phyloP scores from a whole-genome alignment of 2,113 vertebrate species.

The Casuarius casuarius region DNA sequence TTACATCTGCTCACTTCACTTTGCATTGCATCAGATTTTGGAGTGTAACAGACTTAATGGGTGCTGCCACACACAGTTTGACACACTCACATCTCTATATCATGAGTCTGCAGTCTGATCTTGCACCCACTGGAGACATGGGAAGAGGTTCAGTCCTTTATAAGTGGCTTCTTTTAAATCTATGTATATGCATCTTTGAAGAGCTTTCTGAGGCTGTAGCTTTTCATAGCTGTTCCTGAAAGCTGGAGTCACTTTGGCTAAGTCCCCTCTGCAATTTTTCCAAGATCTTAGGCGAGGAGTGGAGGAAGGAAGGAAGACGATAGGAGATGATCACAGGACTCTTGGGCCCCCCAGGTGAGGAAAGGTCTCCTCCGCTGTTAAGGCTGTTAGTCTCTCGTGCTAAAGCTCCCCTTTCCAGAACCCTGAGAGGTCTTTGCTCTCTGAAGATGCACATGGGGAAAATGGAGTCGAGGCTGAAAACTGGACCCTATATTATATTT shows the following conservation, averaged over 20 bases:
- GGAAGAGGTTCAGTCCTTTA: neutral
- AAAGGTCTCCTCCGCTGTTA: neutral
- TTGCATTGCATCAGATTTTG: neutral
- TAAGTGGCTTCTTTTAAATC: neutral
- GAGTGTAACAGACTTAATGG: neutral
- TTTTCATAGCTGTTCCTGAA: neutral
- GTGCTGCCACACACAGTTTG: neutral
- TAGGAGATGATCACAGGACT: neutral
- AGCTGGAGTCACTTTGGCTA: neutral
- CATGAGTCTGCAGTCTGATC: neutral
- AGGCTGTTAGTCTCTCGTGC: accelerated
- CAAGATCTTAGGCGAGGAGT: neutral
- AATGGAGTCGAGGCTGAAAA: neutral
- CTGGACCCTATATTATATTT: neutral
- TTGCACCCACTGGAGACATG: neutral
- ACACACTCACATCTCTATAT: neutral
- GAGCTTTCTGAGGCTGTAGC: neutral
- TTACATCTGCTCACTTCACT: constrained; percentile 37
- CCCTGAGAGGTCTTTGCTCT: neutral
- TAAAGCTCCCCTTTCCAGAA: neutral
- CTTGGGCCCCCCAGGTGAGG: neutral
- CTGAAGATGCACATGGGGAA: neutral
- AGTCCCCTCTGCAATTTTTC: neutral
- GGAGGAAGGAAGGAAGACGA: neutral
- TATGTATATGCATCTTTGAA: neutral